Evolutionary conservation across 1,140 invertebrate genomes (phyloP).

Genomic region (Euura lappo): DNA sequence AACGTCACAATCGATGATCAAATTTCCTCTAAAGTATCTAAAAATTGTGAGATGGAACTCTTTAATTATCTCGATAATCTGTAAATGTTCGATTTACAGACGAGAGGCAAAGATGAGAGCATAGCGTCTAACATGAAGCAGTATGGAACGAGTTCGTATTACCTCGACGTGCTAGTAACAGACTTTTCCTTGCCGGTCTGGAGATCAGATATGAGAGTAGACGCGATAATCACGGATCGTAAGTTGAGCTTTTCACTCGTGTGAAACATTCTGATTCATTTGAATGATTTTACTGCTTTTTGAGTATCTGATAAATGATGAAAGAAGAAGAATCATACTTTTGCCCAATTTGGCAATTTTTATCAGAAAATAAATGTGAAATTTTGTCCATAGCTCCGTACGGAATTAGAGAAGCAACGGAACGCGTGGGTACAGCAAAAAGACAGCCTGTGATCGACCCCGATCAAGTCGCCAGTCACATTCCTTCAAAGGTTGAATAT

Average conservation of each 20-base stretch:
- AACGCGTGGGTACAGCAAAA: conserved; percentile 78
- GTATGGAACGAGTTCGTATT: conserved; percentile 77
- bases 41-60: no score
- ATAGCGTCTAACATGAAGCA: conserved; percentile 85
- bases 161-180: conserved; percentile 88
- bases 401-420: conserved; percentile 90
- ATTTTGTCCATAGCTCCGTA: conserved; percentile 81
- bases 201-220: conserved; percentile 73
- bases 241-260: conserved; percentile 56
- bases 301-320: no score
- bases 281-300: background rate
- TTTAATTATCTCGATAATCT: no score
- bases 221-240: conserved; percentile 96
- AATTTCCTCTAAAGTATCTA: no score
- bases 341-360: conserved; percentile 5
- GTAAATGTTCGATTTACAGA: conserved; percentile 48
- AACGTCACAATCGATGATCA: no score
- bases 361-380: background rate
- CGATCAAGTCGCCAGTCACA: conserved; percentile 69
- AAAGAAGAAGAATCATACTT: no score
- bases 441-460: conserved; percentile 68
- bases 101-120: conserved; percentile 82
- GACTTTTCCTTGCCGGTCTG: conserved; percentile 88
- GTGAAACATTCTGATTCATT: conserved; percentile 19
- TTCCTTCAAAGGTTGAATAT: conserved; percentile 90